phyloP scores from a whole-genome alignment of 2,888 invertebrate genomes.

The Diarsia rubi region DNA sequence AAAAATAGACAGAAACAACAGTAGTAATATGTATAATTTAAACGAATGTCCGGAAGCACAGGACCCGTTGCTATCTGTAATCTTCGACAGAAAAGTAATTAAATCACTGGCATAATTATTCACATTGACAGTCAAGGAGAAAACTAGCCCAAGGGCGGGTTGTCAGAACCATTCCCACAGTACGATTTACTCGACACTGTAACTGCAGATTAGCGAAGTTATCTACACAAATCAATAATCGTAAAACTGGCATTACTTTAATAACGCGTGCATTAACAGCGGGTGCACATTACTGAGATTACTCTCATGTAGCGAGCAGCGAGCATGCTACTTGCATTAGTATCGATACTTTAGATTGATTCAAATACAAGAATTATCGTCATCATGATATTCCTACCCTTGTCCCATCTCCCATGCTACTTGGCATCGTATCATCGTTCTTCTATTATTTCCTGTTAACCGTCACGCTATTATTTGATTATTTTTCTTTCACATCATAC shows the following conservation, averaged over 20 bases:
- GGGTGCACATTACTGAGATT: constrained; percentile 31
- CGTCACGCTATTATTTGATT: neutral
- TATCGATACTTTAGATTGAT: neutral
- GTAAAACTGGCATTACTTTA: constrained; percentile 38
- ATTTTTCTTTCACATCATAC: neutral
- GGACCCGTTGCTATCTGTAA: neutral
- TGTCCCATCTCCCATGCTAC: neutral
- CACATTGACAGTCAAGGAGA: constrained; percentile 2
- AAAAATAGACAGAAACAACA: neutral
- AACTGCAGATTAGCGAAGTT: constrained; percentile 17
- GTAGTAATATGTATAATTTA: neutral
- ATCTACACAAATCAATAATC: constrained; percentile 38
- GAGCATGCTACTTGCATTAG: neutral
- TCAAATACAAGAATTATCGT: neutral
- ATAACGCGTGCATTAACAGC: neutral
- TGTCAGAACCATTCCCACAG: constrained; percentile 9
- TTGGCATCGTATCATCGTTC: neutral
- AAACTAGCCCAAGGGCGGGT: constrained; percentile 8
- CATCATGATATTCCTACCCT: neutral
- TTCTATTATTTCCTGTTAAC: neutral
- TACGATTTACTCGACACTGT: neutral
- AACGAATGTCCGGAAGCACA: neutral
- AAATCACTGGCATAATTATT: constrained; percentile 6
- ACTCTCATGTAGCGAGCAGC: neutral
- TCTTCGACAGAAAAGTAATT: neutral